Evolutionary conservation across 2,888 invertebrate genomes (phyloP).

Genomic region (Aleiodes leptofemur): DNA sequence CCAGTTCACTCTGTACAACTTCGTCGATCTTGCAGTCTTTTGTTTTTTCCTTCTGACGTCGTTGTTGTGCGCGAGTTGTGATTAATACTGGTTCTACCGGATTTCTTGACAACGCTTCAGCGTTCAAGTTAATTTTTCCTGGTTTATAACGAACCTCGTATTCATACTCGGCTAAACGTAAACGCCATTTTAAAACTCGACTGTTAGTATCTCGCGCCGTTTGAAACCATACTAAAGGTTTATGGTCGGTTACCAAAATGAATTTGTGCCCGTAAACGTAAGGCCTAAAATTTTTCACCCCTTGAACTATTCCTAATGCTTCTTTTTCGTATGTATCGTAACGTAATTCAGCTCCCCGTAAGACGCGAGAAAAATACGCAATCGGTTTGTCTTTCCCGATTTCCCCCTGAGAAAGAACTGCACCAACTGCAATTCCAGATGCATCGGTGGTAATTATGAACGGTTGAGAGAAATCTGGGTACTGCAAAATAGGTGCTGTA

Average conservation of each 20-base stretch:
- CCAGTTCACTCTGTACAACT: background rate
- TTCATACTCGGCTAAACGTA: slow-evolving; percentile 7
- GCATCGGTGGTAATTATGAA: slow-evolving; percentile 44
- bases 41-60: too few species aligned
- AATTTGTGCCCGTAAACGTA: slow-evolving; percentile 53
- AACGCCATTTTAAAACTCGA: slow-evolving; percentile 11
- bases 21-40: too few species aligned
- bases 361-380: slow-evolving; percentile 10
- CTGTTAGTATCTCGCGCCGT: slow-evolving; percentile 3
- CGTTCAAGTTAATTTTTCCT: slow-evolving; percentile 24
- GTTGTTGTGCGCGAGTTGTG: too few species aligned
- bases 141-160: slow-evolving; percentile 37
- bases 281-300: slow-evolving; percentile 5
- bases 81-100: too few species aligned
- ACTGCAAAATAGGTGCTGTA: slow-evolving; percentile 37
- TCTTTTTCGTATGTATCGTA: slow-evolving; percentile 22
- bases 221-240: slow-evolving; percentile 37
- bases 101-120: too few species aligned
- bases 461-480: slow-evolving; percentile 32
- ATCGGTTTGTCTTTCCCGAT: slow-evolving; percentile 36
- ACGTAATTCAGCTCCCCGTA: background rate
- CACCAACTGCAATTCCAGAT: slow-evolving; percentile 31
- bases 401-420: slow-evolving; percentile 40
- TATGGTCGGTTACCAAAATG: slow-evolving; percentile 53
- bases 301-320: slow-evolving; percentile 4